These are phyloP conservation scores for Oceanodroma tethys DNA, from an alignment of 2,113 vertebrate genomes.

Conservation along the genomic window DNA sequence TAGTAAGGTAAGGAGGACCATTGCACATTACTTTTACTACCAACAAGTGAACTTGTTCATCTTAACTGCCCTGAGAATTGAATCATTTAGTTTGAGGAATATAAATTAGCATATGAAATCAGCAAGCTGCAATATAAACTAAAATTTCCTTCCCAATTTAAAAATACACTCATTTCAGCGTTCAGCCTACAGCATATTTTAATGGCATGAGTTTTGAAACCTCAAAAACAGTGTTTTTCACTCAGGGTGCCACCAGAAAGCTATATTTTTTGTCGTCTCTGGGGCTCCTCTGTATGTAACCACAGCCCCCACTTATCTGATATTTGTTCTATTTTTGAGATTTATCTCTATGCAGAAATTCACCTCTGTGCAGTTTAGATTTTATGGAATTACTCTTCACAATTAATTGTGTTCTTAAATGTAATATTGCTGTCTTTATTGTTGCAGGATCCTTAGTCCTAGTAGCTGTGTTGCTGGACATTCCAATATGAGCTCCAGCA, in stretches of 20 bases:
- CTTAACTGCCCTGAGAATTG: slow-evolving; percentile 29
- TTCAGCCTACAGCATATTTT: slow-evolving; percentile 25
- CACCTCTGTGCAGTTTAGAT: not conserved
- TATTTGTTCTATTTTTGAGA: not conserved
- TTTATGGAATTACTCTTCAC: not conserved
- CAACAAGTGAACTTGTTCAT: not conserved
- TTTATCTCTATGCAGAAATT: not conserved
- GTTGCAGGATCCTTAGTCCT: not conserved
- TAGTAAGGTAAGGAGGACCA: not conserved
- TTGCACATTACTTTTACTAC: not conserved
- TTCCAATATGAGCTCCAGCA: not conserved
- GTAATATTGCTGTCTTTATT: not conserved
- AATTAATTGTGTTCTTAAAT: not conserved
- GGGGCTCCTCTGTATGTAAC: not conserved
- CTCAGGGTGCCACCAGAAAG: slow-evolving; percentile 34
- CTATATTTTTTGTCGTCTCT: slow-evolving; percentile 6
- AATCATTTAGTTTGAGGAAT: slow-evolving; percentile 12
- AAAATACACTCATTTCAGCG: not conserved
- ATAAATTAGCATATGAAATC: slow-evolving; percentile 49
- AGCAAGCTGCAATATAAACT: slow-evolving; percentile 27
- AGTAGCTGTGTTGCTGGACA: not conserved
- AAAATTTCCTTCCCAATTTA: slow-evolving; percentile 43
- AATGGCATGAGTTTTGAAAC: slow-evolving; percentile 45
- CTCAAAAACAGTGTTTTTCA: slow-evolving; percentile 35
- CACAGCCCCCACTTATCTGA: slow-evolving; percentile 17